A percentile compares a stretch with the other conserved stretches of the same genome.
Conservation (phyloP, 2,113 vertebrate genomes). For the Orycteropus afer region DNA sequence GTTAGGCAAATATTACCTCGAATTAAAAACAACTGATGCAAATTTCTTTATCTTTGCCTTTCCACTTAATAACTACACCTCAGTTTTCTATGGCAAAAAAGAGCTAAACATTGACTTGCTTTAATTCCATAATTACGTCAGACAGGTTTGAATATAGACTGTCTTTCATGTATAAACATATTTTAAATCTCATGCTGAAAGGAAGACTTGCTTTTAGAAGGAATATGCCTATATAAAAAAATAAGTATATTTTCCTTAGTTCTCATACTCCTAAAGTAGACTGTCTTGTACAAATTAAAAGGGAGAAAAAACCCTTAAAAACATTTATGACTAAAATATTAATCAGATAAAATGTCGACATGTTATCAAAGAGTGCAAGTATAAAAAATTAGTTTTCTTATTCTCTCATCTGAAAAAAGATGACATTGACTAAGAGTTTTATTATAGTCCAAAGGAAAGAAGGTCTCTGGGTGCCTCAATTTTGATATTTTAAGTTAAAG, state of each 20-base stretch:
- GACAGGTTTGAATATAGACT: not conserved
- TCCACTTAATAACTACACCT: not conserved
- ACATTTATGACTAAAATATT: conserved; percentile 19
- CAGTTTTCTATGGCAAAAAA: conserved; percentile 2
- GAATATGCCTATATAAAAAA: conserved; percentile 26
- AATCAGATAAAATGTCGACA: conserved; percentile 37
- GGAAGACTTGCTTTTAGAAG: conserved; percentile 25
- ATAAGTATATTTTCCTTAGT: conserved; percentile 30
- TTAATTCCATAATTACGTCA: conserved; percentile 26
- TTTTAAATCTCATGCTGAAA: conserved; percentile 18
- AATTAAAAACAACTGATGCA: not conserved
- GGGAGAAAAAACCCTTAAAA: conserved; percentile 53
- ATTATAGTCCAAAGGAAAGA: conserved; percentile 54
- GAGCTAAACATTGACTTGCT: not conserved
- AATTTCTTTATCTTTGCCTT: not conserved
- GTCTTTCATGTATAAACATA: not conserved
- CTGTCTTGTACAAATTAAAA: not conserved
- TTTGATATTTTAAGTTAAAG: conserved; percentile 69
- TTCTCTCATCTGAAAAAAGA: conserved; percentile 4
- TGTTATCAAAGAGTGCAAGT: conserved; percentile 47
- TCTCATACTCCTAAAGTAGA: not conserved
- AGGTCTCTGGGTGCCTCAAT: conserved; percentile 30
- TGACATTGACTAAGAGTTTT: conserved; percentile 48
- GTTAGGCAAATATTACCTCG: not conserved
- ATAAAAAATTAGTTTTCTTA: conserved; percentile 61